Evolutionary conservation across 2,113 vertebrate genomes (phyloP).

Genomic region (Nothoprocta perdicaria): DNA sequence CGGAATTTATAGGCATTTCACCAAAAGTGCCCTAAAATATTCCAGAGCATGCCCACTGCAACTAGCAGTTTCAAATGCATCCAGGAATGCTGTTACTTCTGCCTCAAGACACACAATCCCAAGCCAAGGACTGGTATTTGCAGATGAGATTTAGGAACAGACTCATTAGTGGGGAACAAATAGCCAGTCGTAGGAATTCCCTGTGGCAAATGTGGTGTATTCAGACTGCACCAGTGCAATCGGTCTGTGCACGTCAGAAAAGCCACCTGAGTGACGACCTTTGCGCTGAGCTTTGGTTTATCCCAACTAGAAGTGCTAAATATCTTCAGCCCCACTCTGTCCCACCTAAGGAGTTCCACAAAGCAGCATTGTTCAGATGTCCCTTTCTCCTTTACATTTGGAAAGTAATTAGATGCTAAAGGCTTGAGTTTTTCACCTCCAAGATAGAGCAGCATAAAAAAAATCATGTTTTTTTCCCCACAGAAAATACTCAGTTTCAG

Average conservation of each 20-base stretch:
- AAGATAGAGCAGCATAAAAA: neutral
- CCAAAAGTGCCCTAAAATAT: neutral
- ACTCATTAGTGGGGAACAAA: neutral
- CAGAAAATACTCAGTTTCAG: neutral
- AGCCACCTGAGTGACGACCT: rapidly evolving
- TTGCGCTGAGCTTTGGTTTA: neutral
- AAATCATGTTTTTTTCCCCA: neutral
- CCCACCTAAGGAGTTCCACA: neutral
- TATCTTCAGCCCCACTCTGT: rapidly evolving
- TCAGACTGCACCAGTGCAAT: rapidly evolving
- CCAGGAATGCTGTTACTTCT: no score
- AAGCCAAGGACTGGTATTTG: neutral
- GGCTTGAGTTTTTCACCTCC: neutral
- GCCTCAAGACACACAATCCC: no score
- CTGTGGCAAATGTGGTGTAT: no score
- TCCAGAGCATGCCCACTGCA: neutral
- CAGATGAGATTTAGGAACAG: neutral
- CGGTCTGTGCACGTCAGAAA: rapidly evolving
- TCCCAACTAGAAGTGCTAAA: rapidly evolving
- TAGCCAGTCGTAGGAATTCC: neutral
- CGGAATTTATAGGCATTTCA: neutral
- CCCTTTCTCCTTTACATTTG: neutral
- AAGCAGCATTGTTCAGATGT: neutral
- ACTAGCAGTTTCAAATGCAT: no score
- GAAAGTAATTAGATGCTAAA: neutral